Base-by-base conservation (phyloP, 92 coral and sea anemone genomes). In the Phenganax subtilis region DNA sequence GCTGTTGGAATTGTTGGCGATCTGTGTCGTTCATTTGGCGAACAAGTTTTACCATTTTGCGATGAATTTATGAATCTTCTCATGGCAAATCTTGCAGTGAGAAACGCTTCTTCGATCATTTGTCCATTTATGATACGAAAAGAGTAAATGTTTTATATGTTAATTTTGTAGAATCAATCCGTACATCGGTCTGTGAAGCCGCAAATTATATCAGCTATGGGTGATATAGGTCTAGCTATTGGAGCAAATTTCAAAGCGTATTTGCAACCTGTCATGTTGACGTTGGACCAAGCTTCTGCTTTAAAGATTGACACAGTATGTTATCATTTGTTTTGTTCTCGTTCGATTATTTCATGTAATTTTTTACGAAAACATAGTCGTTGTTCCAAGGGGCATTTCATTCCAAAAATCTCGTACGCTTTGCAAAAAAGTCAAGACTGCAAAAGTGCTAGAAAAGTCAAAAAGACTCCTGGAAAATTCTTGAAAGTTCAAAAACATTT, bases 1-100 rank as follows among this genome's bases (percentile, higher is more conserved):
- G 98, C 97, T 52, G 96, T 94, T 56, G 98, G 98, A 9, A 80
- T 94, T 31, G 98, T 94, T 10, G 98, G 98, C 4, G 98, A 94
- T 81, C 82, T 94, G 59, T 90, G 93, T 8, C 87, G 98, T 84
- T 91, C 94, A 28, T 83, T 94, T 15, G 92, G 92, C 75, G 83
- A 54, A 3, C 72, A 72, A 8, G 87, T 90, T 77, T 52, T 70
- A 37, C 84, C 71, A 9, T 85, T 85, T 82, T 87, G 92, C 73
- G 94, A 91, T 56, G 87, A 80, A 77, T 91, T 91, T 27, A 91
- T 94, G 97, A 91, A 87, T 53, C 84, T 89, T 71, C 87, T 94
- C 54, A 76, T 94, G 85, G 92, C 83, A 76, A 92, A 91, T 81
- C 86, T 93, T 51, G 97, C 97, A 27, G 97, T 90, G 82, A 89